Percentiles rank a stretch among this genome's conserved stretches.
Conservation (phyloP, 1,140 invertebrate genomes). For the Lerema accius region DNA sequence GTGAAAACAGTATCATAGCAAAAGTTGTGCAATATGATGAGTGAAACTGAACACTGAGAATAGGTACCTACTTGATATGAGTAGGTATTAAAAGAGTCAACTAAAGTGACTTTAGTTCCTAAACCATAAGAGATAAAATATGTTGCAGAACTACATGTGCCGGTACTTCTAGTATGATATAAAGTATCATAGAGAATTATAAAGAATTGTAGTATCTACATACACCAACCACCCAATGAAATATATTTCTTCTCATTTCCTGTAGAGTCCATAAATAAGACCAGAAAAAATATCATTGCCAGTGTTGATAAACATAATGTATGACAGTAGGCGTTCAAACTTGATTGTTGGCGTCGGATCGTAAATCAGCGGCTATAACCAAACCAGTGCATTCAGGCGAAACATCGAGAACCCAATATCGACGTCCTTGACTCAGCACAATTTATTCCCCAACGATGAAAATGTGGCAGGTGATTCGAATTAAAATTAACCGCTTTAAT, state of each 20-base stretch:
- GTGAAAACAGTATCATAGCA: too few relatives aligned
- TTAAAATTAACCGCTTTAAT: neutral
- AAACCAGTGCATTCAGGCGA: constrained; percentile 16
- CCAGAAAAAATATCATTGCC: neutral
- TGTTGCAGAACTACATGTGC: too few relatives aligned
- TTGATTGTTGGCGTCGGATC: constrained; percentile 12
- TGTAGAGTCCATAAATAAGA: neutral
- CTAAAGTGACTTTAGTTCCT: too few relatives aligned
- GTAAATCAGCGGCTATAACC: constrained; percentile 10
- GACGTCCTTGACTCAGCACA: constrained; percentile 18
- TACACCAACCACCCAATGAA: too few relatives aligned
- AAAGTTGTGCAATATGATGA: too few relatives aligned
- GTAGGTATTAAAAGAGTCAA: too few relatives aligned
- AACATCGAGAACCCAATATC: constrained; percentile 9
- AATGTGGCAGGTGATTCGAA: neutral
- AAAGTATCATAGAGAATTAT: too few relatives aligned
- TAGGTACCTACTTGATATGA: too few relatives aligned
- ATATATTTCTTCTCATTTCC: neutral
- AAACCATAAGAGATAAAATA: too few relatives aligned
- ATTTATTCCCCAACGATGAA: constrained; percentile 21
- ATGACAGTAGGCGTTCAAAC: constrained; percentile 12
- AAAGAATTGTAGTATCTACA: too few relatives aligned
- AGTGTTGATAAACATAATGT: constrained; percentile 2
- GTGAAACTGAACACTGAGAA: too few relatives aligned
- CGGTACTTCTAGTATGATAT: too few relatives aligned